Evolutionary conservation across 2,888 invertebrate genomes (phyloP).

Genomic region (Strigamia crassipes): DNA sequence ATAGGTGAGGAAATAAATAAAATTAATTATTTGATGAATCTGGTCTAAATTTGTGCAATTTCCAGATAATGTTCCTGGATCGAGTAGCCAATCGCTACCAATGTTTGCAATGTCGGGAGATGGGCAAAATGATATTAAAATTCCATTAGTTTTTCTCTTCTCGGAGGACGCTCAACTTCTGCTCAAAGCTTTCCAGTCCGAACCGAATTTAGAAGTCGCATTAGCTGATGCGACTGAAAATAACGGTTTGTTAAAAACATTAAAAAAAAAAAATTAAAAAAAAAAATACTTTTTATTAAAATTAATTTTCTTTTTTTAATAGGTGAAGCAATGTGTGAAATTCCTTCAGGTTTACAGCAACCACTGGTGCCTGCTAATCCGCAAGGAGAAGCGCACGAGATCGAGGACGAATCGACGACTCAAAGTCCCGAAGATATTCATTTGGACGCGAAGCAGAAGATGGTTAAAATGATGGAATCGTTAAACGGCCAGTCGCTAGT

Average conservation of each 20-base stretch:
- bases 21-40: not conserved
- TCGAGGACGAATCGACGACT: not conserved
- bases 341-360: not conserved
- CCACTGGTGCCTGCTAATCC: slow-evolving; percentile 19
- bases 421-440: not conserved
- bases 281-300: too few relatives aligned
- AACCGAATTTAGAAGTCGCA: slow-evolving; percentile 65
- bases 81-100: slow-evolving; percentile 74
- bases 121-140: slow-evolving; percentile 79
- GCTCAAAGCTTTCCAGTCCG: slow-evolving; percentile 65
- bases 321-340: not conserved
- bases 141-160: slow-evolving; percentile 91
- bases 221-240: slow-evolving; percentile 53
- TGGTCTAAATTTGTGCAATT: not conserved
- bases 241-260: slow-evolving; percentile 13
- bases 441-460: not conserved
- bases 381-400: slow-evolving; percentile 39
- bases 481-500: not conserved
- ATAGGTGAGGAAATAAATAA: slow-evolving; percentile 58
- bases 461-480: slow-evolving; percentile 17
- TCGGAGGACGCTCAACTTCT: slow-evolving; percentile 74
- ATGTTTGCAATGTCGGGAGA: slow-evolving; percentile 98
- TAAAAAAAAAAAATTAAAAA: too few relatives aligned
- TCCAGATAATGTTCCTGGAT: slow-evolving; percentile 76
- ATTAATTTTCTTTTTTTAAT: too few relatives aligned